Percentiles rank a stretch among this genome's conserved stretches.
Evolutionary conservation across 2,113 vertebrate species (phyloP).

Genomic region (Xiphophorus couchianus): DNA sequence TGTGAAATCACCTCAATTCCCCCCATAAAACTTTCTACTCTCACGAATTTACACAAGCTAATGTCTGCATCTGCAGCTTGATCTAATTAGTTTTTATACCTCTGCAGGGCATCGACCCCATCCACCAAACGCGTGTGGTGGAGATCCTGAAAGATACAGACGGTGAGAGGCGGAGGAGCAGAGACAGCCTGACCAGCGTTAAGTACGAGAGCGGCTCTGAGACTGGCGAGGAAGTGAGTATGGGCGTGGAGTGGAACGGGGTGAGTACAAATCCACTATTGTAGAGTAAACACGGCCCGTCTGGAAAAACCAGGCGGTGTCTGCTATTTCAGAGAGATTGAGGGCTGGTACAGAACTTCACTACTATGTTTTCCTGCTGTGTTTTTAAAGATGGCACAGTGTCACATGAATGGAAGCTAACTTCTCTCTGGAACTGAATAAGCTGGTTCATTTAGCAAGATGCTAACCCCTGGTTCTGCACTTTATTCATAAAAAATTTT

Average conservation of each 20-base stretch:
- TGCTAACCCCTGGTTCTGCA: not conserved
- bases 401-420: not conserved
- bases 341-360: slow-evolving; percentile 45
- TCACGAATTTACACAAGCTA: not conserved
- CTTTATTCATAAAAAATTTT: not conserved
- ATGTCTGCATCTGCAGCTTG: not conserved
- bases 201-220: slow-evolving; percentile 93
- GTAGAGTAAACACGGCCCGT: slow-evolving; percentile 31
- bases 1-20: slow-evolving; percentile 17
- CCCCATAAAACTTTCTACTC: slow-evolving; percentile 29
- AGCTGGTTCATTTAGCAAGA: not conserved
- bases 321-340: slow-evolving; percentile 1
- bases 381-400: not conserved
- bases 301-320: slow-evolving; percentile 36
- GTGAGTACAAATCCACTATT: slow-evolving; percentile 93
- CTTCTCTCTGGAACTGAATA: not conserved
- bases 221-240: slow-evolving; percentile 96
- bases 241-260: slow-evolving; percentile 97
- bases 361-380: not conserved
- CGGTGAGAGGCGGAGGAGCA: slow-evolving; percentile 84
- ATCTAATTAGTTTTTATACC: not conserved
- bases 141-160: slow-evolving; percentile 95
- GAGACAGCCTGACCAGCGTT: slow-evolving; percentile 86
- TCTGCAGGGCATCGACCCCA: slow-evolving; percentile 90
- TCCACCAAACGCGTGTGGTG: slow-evolving; percentile 94